Evolutionary conservation across 2,888 invertebrate species (phyloP), one percentile per base, ranked within the genome.

Genomic region (Drosophila nr. medialis): DNA sequence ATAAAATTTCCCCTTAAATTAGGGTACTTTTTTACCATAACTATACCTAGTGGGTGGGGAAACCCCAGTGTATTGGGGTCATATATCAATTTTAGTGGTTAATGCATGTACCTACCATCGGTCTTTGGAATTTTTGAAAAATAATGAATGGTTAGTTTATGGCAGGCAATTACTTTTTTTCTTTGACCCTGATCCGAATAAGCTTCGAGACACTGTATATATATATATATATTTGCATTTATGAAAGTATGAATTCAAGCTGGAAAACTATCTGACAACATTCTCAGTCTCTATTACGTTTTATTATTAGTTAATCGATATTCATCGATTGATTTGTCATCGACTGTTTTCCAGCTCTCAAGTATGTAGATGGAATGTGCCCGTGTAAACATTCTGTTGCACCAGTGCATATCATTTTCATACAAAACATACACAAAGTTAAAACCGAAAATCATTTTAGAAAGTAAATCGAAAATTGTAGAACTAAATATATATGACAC

Each of bases 381-480:
- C 50, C 69, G 74, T 83, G 80, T 69, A 71, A 82, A 83, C 77
- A 86, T 86, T 81, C 81, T 66, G 67, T 72, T 75, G 72, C 86
- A 83, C 76, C 79, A 75, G 86, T 80, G 76, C 75, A 49, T 64
- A 68, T 67, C 42, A 63, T 36, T 71, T 63, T 69, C 68, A 56
- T 64, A 69, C 48, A 67, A 53, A 53, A 64, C 61, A 70, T 55
- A 42, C 10, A 51, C 4, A 51, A 27, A 8, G 36, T 27, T 10
- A 38, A 36, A 51, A 55, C 55, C 72, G 48, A 72, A 77, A 64
- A 53, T 77, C 30, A n/a, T 38, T 72, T 56, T 72, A 53, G 56
- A 61, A 74, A 75, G 15, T 27, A 54, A 38, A 40, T 58, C 30
- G 58, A 75, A 72, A 60, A 51, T 50, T 32, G 13, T 21, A 15